Base-by-base conservation (phyloP, 2,888 invertebrate species). In the Diarsia dahlii region DNA sequence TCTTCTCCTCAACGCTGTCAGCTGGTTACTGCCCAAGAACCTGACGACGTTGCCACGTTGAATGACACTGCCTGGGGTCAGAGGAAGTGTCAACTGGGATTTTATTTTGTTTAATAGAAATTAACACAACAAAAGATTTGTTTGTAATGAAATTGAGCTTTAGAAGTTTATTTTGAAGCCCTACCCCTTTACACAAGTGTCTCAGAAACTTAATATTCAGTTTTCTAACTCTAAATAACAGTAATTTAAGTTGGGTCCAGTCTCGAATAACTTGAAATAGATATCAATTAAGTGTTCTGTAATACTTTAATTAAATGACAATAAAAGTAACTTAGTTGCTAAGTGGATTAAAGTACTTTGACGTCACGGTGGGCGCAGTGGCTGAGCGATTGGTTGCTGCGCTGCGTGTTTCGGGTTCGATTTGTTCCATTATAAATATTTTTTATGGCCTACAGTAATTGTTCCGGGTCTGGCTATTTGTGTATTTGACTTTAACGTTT, bases 241-340 rank as follows among this genome's bases (percentile, higher is more conserved):
- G 13, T 10, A 48, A 76, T 76, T 68, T 45, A 76, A 76, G 56
- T 68, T 76, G 10, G 3, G 15, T 10, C 46, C n/a, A 13, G 23
- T 72, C 8, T 48, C 54, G 54, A 63, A 72, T 39, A 63, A 52
- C n/a, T 71, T 62, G n/a, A 52, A 10, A 71, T 62, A 62, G 23
- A 74, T 74, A 46, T 62, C n/a, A 60, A 45, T 71, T 39, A 18
- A 45, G n/a, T 52, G 18, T 71, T 18, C 5, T 8, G 0, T 18
- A 46, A 62, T n/a, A 45, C n/a, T 74, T 46, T 28, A 50, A 46
- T 45, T 52, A 45, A 71, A 60, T 52, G n/a, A n/a, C 9, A 20
- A n/a, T 50, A 50, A 15, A 39, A 71, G 39, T 9, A 20, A n/a
- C 39, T 60, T 10, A 34, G 18, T 34, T 34, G 4, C 3, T 60